phyloP scores from a whole-genome alignment of 2,888 invertebrate species.

The Stenotaenia linearis region DNA sequence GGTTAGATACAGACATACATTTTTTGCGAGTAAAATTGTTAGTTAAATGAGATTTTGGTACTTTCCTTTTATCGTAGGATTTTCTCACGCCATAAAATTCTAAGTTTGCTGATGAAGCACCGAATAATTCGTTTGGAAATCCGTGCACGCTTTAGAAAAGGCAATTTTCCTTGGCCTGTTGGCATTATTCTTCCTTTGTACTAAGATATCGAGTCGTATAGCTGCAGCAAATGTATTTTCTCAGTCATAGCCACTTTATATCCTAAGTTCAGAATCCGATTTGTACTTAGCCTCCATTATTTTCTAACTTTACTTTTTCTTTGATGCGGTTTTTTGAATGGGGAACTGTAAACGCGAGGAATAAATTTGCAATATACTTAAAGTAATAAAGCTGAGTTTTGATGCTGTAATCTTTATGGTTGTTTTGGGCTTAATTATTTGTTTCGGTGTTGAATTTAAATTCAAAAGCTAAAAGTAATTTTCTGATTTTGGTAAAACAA shows the following conservation, averaged over 20 bases:
- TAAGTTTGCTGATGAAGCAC: slow-evolving; percentile 23
- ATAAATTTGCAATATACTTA: neutral
- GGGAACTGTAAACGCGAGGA: neutral
- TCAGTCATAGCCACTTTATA: neutral
- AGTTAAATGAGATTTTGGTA: slow-evolving; percentile 16
- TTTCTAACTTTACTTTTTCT: too few relatives aligned
- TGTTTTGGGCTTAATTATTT: neutral
- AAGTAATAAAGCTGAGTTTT: neutral
- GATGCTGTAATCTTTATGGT: neutral
- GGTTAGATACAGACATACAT: neutral
- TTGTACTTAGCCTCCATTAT: neutral
- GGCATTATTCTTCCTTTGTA: slow-evolving; percentile 17
- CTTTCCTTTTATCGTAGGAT: slow-evolving; percentile 6
- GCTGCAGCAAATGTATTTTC: neutral
- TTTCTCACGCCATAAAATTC: slow-evolving; percentile 17
- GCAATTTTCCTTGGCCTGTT: slow-evolving; percentile 26
- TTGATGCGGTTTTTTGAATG: neutral
- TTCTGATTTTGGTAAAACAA: too few relatives aligned
- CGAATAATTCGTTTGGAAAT: slow-evolving; percentile 18
- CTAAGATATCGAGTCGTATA: neutral
- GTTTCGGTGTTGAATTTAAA: too few relatives aligned
- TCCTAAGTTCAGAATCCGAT: neutral
- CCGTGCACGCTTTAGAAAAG: slow-evolving; percentile 1
- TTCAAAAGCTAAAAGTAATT: too few relatives aligned
- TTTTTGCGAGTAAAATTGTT: slow-evolving; percentile 2